These are phyloP conservation scores for Brachypterus glaber DNA, from an alignment of 2,888 invertebrate species.

Conservation along the genomic window DNA sequence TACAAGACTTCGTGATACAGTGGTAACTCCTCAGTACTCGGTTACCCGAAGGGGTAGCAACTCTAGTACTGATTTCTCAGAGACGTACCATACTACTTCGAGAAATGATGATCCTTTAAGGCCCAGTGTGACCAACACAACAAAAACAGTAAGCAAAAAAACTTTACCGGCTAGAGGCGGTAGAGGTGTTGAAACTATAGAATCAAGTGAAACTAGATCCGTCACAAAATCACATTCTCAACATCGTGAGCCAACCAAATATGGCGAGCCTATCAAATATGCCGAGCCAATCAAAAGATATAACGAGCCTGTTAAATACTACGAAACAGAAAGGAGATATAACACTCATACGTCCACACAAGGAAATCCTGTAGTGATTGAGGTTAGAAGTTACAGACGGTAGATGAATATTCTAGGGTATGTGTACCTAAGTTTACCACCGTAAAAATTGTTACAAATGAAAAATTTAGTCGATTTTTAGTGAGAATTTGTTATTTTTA, in stretches of 20 bases:
- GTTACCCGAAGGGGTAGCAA: slow-evolving; percentile 54
- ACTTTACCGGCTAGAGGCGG: slow-evolving; percentile 56
- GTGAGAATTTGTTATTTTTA: too few species aligned
- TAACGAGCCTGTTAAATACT: slow-evolving; percentile 40
- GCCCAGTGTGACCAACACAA: slow-evolving; percentile 61
- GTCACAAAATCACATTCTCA: slow-evolving; percentile 50
- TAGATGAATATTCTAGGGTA: too few species aligned
- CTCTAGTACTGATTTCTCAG: slow-evolving; percentile 61
- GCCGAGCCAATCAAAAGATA: slow-evolving; percentile 21
- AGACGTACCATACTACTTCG: slow-evolving; percentile 60
- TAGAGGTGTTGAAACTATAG: slow-evolving; percentile 56
- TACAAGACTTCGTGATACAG: slow-evolving; percentile 35
- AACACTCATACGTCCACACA: slow-evolving; percentile 30
- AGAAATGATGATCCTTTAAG: slow-evolving; percentile 56
- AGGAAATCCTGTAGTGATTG: slow-evolving; percentile 50
- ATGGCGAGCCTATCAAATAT: slow-evolving; percentile 6
- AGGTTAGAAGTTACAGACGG: slow-evolving; percentile 46
- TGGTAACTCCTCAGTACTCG: slow-evolving; percentile 36
- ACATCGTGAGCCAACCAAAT: slow-evolving; percentile 15
- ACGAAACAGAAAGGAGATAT: slow-evolving; percentile 44
- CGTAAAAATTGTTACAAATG: too few species aligned
- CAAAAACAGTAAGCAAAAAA: slow-evolving; percentile 60
- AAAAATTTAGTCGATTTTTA: background rate
- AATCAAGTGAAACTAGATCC: slow-evolving; percentile 61
- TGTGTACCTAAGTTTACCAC: too few species aligned